Base-by-base conservation (phyloP, 2,888 invertebrate species). In the Kuschelorhynchus macadamiae region DNA sequence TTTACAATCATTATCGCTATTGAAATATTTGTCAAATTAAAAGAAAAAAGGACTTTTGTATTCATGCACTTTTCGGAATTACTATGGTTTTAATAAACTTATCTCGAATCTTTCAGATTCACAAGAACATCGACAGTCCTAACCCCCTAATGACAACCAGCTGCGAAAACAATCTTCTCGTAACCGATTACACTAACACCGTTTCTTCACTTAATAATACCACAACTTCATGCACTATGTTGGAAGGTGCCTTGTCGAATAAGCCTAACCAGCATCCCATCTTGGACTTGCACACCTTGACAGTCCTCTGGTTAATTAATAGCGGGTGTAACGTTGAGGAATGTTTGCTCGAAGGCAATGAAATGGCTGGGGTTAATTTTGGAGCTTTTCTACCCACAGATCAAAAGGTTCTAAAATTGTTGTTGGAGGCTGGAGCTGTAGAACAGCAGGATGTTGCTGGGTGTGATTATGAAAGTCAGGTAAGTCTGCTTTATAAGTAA, bases 371-470 rank as follows among this genome's bases (percentile, higher is more conserved):
- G 1, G 81, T 87, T 4, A 82, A 84, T 77, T 86, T 87, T 32
- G 87, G 87, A 14, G 87, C 88, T 0, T 87, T 88, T 47, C 83
- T 90, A 81, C 89, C 90, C 1, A 88, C 90, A 0, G 93, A 93
- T 81, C 87, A 89, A 1, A 90, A 91, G 72, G 89, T 83, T n/a
- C 81, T 94, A 55, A 88, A 89, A 74, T 85, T 94, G 25, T 84
- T 95, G 21, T 85, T 93, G 49, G 94, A 93, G 75, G 89, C 94
- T 5, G 93, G 93, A 63, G 93, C 87, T 53, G 90, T 87, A 16
- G 83, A 84, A 71, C 82, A 84, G 65, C 82, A 84, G 50, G 87
- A 87, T 66, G 83, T 78, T 1, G 82, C 82, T 56, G 83, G 82
- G 17, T 81, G 82, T 65, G 83, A 83, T 32, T 82, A 82, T 57